phyloP scores from a whole-genome alignment of 2,113 vertebrate species.

The Nothoprocta perdicaria region DNA sequence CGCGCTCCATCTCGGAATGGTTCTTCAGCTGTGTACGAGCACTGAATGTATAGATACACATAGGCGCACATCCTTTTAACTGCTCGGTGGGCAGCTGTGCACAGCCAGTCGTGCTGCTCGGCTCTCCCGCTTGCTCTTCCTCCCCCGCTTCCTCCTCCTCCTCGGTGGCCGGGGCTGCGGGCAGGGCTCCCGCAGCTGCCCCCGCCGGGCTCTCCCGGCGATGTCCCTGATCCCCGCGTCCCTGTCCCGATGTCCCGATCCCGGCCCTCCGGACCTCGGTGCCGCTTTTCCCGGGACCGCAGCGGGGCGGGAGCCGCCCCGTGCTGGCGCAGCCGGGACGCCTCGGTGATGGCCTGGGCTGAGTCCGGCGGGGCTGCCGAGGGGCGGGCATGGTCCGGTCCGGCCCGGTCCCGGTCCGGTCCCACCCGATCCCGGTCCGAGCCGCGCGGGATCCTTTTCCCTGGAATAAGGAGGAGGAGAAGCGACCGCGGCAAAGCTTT shows the following conservation, averaged over 20 bases:
- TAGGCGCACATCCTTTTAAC: not conserved
- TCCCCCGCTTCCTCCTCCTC: not conserved
- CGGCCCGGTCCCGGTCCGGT: not conserved
- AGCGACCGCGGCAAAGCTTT: fast-evolving
- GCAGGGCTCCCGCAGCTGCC: not conserved
- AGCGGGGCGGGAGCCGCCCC: not conserved
- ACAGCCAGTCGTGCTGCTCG: no score
- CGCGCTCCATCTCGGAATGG: not conserved
- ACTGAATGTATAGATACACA: not conserved
- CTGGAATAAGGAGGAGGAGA: not conserved
- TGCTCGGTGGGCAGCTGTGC: not conserved
- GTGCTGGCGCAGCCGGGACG: not conserved
- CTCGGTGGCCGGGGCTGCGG: no score
- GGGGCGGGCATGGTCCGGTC: not conserved
- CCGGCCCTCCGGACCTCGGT: no score
- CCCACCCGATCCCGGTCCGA: not conserved
- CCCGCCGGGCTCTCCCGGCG: not conserved
- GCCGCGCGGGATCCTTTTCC: not conserved
- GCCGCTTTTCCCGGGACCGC: not conserved
- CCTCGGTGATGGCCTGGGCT: not conserved
- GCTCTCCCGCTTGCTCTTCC: no score
- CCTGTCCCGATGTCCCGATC: not conserved
- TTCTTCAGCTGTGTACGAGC: not conserved
- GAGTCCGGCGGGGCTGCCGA: not conserved
- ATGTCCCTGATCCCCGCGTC: not conserved